A percentile compares a stretch with the other conserved stretches of the same genome.
phyloP scores from a whole-genome alignment of 2,797 vertebrate genomes.

The Rhadinocentrus ornatus region DNA sequence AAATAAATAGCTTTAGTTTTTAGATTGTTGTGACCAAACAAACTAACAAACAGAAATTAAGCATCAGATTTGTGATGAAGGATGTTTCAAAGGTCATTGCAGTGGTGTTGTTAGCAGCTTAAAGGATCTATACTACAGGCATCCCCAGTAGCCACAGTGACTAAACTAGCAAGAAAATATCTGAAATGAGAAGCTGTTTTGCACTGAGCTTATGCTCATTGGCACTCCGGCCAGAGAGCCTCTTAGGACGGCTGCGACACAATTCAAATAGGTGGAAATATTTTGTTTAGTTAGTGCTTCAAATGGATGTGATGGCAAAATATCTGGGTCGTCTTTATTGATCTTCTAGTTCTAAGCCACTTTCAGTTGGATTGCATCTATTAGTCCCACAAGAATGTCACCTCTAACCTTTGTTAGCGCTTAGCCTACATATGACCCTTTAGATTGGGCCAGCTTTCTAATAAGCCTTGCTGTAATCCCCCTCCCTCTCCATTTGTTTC shows the following conservation, averaged over 20 bases:
- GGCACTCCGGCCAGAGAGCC: neutral
- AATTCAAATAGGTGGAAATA: neutral
- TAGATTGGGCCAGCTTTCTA: conserved; percentile 35
- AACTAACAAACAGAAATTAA: neutral
- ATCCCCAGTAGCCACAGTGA: neutral
- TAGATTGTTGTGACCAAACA: neutral
- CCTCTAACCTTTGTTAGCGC: conserved; percentile 52
- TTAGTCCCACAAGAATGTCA: conserved; percentile 61
- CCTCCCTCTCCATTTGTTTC: conserved; percentile 29
- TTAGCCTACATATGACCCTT: conserved; percentile 56
- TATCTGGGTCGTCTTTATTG: conserved; percentile 11
- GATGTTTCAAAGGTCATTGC: neutral
- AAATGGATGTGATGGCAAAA: neutral
- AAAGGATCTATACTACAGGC: neutral
- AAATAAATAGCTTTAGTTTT: neutral
- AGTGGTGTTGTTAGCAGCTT: neutral
- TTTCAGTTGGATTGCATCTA: conserved; percentile 7
- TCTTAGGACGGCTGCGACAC: neutral
- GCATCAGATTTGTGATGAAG: neutral
- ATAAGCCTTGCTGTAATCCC: conserved; percentile 33
- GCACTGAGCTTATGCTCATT: neutral
- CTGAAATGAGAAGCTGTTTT: neutral
- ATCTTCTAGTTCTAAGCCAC: conserved; percentile 8
- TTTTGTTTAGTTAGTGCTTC: neutral
- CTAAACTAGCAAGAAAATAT: neutral